A percentile compares a stretch with the other conserved stretches of the same genome.
These are phyloP conservation scores for Urocitellus parryii DNA, from an alignment of 2,113 vertebrate genomes.

Conservation along the genomic window DNA sequence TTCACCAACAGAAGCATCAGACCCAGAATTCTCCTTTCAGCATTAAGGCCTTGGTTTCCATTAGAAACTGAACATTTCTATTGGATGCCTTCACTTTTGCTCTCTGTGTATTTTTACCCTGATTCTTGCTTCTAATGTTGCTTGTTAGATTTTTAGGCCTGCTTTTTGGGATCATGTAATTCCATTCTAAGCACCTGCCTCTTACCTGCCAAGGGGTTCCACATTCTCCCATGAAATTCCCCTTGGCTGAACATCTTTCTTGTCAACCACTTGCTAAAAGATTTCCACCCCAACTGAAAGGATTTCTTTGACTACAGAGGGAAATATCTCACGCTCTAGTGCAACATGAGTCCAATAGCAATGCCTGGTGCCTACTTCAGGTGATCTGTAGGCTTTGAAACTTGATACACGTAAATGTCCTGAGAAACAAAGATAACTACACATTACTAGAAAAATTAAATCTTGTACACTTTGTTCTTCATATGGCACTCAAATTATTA, in stretches of 20 bases:
- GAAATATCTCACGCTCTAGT: neutral
- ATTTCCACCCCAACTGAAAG: neutral
- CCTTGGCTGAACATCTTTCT: neutral
- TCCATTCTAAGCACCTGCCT: conserved; percentile 15
- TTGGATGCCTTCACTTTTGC: neutral
- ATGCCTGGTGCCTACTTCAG: neutral
- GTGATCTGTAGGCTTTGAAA: neutral
- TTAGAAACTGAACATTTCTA: accelerated
- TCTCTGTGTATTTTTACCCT: neutral
- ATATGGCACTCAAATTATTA: neutral
- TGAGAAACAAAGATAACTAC: neutral
- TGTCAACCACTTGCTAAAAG: neutral
- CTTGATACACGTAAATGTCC: neutral
- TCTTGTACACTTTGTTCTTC: neutral
- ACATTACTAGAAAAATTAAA: neutral
- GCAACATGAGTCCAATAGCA: neutral
- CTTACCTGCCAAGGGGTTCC: neutral
- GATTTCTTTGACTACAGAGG: neutral
- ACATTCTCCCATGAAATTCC: neutral
- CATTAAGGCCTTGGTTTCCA: neutral
- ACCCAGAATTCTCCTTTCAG: neutral
- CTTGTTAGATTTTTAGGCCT: neutral
- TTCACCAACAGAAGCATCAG: neutral
- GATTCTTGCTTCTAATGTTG: neutral
- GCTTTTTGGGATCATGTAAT: neutral